These are phyloP conservation scores for Anaspis maculata DNA, from an alignment of 2,888 invertebrate species.

Conservation along the genomic window DNA sequence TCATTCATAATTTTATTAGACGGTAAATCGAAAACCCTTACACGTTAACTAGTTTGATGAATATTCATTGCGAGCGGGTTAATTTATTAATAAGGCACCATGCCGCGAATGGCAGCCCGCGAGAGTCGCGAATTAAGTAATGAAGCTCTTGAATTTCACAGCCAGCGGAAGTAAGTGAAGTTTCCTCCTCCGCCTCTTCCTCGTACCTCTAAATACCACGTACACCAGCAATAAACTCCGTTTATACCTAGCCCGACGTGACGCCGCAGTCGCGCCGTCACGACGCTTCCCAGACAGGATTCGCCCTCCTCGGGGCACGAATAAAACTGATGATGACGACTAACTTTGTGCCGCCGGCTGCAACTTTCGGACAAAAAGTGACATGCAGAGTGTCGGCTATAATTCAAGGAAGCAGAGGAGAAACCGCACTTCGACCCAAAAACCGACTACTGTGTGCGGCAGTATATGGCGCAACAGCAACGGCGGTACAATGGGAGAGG, in stretches of 20 bases:
- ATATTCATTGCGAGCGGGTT: constrained; percentile 13
- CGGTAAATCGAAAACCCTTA: constrained; percentile 10
- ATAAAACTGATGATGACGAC: constrained; percentile 8
- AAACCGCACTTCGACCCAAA: no score
- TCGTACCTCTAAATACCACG: constrained; percentile 14
- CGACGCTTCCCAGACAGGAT: constrained; percentile 8
- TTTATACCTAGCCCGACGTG: constrained; percentile 12
- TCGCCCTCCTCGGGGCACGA: no score
- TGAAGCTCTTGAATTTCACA: constrained; percentile 13
- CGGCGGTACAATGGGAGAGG: no score
- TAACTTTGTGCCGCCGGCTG: no score
- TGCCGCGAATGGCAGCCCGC: constrained; percentile 13
- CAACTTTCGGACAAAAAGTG: no score
- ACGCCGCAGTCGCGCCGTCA: no score
- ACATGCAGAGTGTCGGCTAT: no score
- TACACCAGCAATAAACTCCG: constrained; percentile 10
- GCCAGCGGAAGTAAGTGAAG: constrained; percentile 15
- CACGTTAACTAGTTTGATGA: constrained; percentile 15
- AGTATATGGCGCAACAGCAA: no score
- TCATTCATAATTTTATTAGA: constrained; percentile 10
- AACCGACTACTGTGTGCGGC: no score
- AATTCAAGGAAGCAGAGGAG: no score
- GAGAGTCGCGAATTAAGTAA: constrained; percentile 16
- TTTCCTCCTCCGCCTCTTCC: no score
- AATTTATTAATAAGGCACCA: constrained; percentile 17